Percentiles rank a stretch among this genome's conserved stretches.
phyloP scores from a whole-genome alignment of 2,113 vertebrate species.

The Eretmochelys imbricata region DNA sequence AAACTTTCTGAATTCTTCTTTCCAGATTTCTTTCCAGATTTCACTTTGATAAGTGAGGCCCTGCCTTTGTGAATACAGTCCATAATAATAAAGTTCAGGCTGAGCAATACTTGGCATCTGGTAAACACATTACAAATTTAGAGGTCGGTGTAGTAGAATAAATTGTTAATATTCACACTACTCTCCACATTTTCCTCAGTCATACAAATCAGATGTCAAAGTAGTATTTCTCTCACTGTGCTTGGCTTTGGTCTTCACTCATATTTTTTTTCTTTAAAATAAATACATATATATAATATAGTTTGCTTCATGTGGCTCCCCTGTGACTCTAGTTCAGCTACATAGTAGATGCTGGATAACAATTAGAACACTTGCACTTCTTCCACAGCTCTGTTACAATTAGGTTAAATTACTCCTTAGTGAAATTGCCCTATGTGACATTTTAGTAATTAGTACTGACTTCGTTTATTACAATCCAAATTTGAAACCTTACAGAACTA shows the following conservation, averaged over 20 bases:
- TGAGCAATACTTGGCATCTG: neutral
- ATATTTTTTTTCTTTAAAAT: neutral
- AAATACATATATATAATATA: neutral
- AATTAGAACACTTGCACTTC: neutral
- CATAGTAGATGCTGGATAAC: neutral
- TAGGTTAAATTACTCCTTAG: neutral
- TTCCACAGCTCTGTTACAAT: neutral
- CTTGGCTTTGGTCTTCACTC: neutral
- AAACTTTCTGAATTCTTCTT: neutral
- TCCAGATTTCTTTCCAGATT: neutral
- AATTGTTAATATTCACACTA: neutral
- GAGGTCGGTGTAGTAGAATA: neutral
- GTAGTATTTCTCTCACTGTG: neutral
- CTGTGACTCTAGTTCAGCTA: neutral
- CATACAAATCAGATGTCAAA: neutral
- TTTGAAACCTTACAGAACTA: neutral
- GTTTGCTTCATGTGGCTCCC: neutral
- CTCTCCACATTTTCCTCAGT: neutral
- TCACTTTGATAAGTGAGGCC: neutral
- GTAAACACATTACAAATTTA: neutral
- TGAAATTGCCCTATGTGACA: rapidly evolving
- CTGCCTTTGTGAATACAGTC: neutral
- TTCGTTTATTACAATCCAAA: no score
- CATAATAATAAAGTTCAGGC: neutral
- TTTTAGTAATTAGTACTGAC: neutral